These are phyloP conservation scores for Sebastes oblongus DNA, from an alignment of 2,797 vertebrate genomes.

Conservation along the genomic window DNA sequence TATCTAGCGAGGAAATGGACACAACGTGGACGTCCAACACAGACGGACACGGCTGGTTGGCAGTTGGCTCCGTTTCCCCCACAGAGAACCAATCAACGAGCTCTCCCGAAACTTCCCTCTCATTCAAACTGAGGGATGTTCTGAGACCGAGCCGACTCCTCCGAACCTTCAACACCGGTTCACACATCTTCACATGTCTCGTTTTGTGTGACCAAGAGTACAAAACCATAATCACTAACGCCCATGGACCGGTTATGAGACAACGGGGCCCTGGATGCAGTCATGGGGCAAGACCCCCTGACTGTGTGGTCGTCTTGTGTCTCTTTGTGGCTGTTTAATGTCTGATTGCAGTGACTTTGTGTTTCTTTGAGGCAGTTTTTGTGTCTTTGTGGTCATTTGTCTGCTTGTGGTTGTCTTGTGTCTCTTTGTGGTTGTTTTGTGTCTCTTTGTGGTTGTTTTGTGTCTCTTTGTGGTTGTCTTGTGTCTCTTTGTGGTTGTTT, in stretches of 20 bases:
- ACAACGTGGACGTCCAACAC: constrained; percentile 25
- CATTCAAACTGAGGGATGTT: not conserved
- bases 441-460: too few species aligned
- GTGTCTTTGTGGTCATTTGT: not conserved
- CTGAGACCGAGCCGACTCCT: not conserved
- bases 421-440: not conserved
- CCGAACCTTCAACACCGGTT: too few species aligned
- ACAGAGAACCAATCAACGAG: not conserved
- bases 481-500: too few species aligned
- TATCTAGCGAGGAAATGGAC: constrained; percentile 10
- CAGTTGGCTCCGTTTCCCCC: not conserved
- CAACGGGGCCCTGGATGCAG: not conserved
- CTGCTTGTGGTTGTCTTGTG: not conserved
- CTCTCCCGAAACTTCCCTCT: not conserved
- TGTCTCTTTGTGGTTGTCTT: not conserved
- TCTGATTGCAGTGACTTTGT: not conserved
- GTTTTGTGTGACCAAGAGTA: not conserved
- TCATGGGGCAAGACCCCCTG: not conserved
- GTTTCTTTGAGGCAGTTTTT: not conserved
- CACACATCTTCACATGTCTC: too few species aligned
- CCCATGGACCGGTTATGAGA: not conserved
- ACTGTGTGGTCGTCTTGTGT: not conserved
- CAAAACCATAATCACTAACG: not conserved
- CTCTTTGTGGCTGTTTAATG: not conserved
- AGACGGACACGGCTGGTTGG: not conserved